Conservation (phyloP, 2,888 invertebrate genomes). For the Alloscopus bannaensis region DNA sequence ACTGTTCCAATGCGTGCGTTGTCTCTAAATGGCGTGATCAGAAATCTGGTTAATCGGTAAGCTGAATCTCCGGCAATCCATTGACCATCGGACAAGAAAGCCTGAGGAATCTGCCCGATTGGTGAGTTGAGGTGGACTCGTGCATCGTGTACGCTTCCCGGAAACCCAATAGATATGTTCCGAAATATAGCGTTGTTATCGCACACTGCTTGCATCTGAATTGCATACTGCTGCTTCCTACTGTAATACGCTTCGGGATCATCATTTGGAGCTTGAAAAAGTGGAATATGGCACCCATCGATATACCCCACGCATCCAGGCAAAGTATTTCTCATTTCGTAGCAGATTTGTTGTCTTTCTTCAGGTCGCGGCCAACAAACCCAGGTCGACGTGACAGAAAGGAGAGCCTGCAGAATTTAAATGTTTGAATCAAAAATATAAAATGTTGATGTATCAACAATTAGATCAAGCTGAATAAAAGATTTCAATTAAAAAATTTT, state of each 20-base stretch:
- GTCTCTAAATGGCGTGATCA: slow-evolving; percentile 40
- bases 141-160: slow-evolving; percentile 40
- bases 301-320: slow-evolving; percentile 52
- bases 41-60: neutral
- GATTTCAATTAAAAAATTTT: too few relatives aligned
- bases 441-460: too few relatives aligned
- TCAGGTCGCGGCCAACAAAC: slow-evolving; percentile 25
- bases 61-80: slow-evolving; percentile 50
- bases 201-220: slow-evolving; percentile 45
- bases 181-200: slow-evolving; percentile 30
- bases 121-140: slow-evolving; percentile 19
- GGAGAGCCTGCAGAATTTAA: slow-evolving; percentile 12
- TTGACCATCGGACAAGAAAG: slow-evolving; percentile 10
- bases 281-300: slow-evolving; percentile 42
- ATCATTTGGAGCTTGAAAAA: slow-evolving; percentile 41
- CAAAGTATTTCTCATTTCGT: slow-evolving; percentile 25
- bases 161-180: slow-evolving; percentile 26
- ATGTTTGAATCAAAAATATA: too few relatives aligned
- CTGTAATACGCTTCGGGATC: slow-evolving; percentile 47
- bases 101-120: neutral
- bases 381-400: neutral
- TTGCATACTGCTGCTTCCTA: slow-evolving; percentile 53
- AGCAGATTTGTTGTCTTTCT: slow-evolving; percentile 3
- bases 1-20: slow-evolving; percentile 4
- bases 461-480: too few relatives aligned